These are phyloP conservation scores for Aurelia sp. DNA, from an alignment of 30 jellyfish, hydroid and myxozoan species.

Conservation along the genomic window DNA sequence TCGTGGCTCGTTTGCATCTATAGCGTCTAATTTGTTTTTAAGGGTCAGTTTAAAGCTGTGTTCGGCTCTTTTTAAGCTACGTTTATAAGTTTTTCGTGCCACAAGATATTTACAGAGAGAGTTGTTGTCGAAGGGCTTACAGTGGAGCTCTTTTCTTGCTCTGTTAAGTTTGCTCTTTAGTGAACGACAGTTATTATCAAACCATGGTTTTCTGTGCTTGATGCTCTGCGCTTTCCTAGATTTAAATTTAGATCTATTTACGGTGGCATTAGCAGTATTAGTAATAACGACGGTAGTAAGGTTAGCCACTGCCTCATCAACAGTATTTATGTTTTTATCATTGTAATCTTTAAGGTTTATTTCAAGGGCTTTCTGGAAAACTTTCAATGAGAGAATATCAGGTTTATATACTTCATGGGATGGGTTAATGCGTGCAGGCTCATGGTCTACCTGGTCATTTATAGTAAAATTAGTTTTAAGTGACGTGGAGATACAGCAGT, in stretches of 20 bases:
- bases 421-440: background rate
- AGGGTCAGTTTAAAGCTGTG: background rate
- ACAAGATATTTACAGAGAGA: background rate
- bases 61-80: slow-evolving; percentile 7
- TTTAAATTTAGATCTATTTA: background rate
- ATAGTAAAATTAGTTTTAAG: background rate
- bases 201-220: slow-evolving; percentile 1
- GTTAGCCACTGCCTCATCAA: background rate
- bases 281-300: background rate
- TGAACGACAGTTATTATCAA: slow-evolving; percentile 3
- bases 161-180: slow-evolving; percentile 16
- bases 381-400: background rate
- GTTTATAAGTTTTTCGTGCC: background rate
- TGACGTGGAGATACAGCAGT: background rate
- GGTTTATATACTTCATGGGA: background rate
- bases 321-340: background rate
- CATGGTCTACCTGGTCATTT: background rate
- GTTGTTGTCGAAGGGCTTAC: background rate
- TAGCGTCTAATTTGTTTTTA: background rate
- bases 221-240: background rate
- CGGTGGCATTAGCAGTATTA: background rate
- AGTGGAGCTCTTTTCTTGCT: background rate
- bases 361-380: background rate
- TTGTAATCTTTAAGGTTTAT: background rate
- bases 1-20: background rate